Conservation (phyloP, 2,113 vertebrate species). For the Psittacula cyanocephala region DNA sequence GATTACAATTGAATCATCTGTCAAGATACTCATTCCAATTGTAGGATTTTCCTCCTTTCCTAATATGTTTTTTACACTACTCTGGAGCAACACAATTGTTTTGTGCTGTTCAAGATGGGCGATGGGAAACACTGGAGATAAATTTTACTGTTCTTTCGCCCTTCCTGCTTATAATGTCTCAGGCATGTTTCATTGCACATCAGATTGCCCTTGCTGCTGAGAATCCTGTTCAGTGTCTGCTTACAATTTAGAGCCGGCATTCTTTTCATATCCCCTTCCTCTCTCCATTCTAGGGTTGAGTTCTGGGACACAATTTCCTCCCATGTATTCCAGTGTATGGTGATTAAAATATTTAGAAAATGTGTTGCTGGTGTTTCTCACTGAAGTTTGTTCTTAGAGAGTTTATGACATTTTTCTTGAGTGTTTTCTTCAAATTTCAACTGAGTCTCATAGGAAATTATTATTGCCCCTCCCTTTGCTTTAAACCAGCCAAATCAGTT, state of each 20-base stretch:
- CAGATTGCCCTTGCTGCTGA: background rate
- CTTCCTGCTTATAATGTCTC: background rate
- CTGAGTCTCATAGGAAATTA: background rate
- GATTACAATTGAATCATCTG: conserved; percentile 20
- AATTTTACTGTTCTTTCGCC: background rate
- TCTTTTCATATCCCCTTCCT: background rate
- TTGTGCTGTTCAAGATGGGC: background rate
- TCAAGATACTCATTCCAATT: background rate
- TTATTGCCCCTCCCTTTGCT: background rate
- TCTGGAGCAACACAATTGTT: background rate
- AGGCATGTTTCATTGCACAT: background rate
- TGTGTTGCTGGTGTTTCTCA: background rate
- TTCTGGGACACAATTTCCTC: background rate
- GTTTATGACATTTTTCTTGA: background rate
- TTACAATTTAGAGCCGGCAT: background rate
- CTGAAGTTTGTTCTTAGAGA: background rate
- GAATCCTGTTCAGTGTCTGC: background rate
- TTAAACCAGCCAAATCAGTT: background rate
- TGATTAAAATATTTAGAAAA: background rate
- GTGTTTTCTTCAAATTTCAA: background rate
- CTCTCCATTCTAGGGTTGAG: background rate
- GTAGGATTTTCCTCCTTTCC: background rate
- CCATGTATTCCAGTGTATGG: background rate
- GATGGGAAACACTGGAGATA: background rate
- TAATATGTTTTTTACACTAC: background rate